Percentiles rank a stretch among this genome's conserved stretches.
phyloP scores from a whole-genome alignment of 1,140 invertebrate species.

The Papilio polyxenes region DNA sequence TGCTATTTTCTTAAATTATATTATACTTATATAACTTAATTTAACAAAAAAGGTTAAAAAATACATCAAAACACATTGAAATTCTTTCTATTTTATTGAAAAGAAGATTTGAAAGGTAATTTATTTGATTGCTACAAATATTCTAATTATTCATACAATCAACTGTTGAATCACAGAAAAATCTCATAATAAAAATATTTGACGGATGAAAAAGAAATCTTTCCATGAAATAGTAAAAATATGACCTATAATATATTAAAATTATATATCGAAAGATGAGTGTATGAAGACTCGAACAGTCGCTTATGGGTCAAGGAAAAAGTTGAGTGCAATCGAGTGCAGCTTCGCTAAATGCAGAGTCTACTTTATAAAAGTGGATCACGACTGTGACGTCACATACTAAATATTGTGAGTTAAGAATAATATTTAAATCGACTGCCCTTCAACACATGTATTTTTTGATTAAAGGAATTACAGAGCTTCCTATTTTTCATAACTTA shows the following conservation, averaged over 20 bases:
- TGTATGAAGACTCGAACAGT: background rate
- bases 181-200: background rate
- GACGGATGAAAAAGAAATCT: background rate
- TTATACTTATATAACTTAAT: too few species aligned
- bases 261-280: background rate
- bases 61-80: too few species aligned
- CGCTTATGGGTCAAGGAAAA: constrained; percentile 14
- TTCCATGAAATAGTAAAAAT: background rate
- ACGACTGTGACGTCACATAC: background rate
- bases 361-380: background rate
- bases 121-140: too few species aligned
- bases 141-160: too few species aligned
- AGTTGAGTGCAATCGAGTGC: constrained; percentile 1
- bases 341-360: background rate
- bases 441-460: background rate
- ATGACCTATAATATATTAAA: constrained; percentile 1
- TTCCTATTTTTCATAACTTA: too few species aligned
- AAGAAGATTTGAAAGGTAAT: too few species aligned
- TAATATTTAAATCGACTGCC: background rate
- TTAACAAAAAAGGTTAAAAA: too few species aligned
- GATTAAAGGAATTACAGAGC: background rate
- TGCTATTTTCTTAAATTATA: background rate
- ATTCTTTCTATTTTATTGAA: too few species aligned
- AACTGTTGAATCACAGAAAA: too few species aligned
- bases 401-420: background rate